phyloP scores from a whole-genome alignment of 2,113 vertebrate genomes.

The Cercocebus atys region DNA sequence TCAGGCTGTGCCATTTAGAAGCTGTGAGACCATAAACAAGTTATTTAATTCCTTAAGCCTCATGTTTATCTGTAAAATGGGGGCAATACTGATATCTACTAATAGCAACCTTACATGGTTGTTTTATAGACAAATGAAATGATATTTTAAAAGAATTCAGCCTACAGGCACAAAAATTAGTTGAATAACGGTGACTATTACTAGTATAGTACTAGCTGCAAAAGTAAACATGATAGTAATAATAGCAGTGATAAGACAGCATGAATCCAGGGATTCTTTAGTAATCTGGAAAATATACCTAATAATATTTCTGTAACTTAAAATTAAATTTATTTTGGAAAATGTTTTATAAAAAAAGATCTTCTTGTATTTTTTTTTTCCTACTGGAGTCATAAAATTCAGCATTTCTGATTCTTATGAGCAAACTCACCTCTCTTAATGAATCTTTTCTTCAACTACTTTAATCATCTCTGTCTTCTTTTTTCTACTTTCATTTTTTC shows the following conservation, averaged over 20 bases:
- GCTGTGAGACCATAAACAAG: conserved; percentile 47
- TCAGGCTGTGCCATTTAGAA: background rate
- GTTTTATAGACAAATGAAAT: conserved; percentile 41
- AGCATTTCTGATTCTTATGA: background rate
- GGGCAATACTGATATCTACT: background rate
- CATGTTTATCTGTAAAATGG: background rate
- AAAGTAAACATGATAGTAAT: background rate
- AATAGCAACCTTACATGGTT: background rate
- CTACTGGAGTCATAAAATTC: background rate
- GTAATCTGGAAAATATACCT: background rate
- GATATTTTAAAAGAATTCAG: conserved; percentile 49
- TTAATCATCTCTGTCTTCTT: background rate
- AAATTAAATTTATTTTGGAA: conserved; percentile 8
- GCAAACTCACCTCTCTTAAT: background rate
- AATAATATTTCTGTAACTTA: background rate
- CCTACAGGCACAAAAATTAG: background rate
- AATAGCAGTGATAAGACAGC: background rate
- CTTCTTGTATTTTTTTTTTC: background rate
- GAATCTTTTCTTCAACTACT: background rate
- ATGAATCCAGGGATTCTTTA: background rate
- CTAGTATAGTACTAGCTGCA: background rate
- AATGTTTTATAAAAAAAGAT: background rate
- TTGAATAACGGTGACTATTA: background rate
- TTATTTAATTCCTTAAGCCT: background rate
- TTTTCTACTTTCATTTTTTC: background rate